phyloP scores from a whole-genome alignment of 2,888 invertebrate species.

The Pollenia griseotomentosa region DNA sequence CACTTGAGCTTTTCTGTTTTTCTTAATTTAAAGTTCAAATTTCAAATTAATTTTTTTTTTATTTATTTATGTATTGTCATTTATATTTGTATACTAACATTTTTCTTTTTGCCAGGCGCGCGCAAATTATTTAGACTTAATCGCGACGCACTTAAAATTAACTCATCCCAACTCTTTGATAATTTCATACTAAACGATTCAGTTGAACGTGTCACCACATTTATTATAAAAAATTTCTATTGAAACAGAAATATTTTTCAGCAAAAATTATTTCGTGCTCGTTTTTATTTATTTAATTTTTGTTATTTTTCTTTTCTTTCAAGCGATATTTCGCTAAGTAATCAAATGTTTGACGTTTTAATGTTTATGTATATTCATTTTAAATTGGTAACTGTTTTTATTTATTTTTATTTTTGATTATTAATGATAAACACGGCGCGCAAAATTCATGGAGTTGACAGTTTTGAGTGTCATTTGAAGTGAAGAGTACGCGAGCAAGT shows the following conservation, averaged over 20 bases:
- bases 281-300: too few relatives aligned
- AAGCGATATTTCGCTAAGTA: constrained; percentile 25
- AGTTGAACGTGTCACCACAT: constrained; percentile 65
- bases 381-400: constrained; percentile 29
- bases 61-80: not conserved
- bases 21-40: constrained; percentile 11
- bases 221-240: constrained; percentile 28
- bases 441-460: constrained; percentile 51
- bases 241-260: constrained; percentile 7
- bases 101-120: constrained; percentile 80
- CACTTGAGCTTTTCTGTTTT: constrained; percentile 7
- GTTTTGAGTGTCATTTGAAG: constrained; percentile 48
- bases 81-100: constrained; percentile 78
- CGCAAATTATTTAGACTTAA: constrained; percentile 82
- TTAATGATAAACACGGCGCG: constrained; percentile 34
- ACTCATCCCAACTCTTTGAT: constrained; percentile 83
- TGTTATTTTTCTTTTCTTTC: constrained; percentile 36
- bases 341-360: constrained; percentile 57
- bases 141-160: constrained; percentile 84
- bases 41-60: not conserved
- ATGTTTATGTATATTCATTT: constrained; percentile 17
- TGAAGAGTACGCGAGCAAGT: constrained; percentile 32
- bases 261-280: constrained; percentile 31
- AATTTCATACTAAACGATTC: constrained; percentile 81
- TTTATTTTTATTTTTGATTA: constrained; percentile 33